Percentiles rank a stretch among this genome's conserved stretches.
These are phyloP conservation scores for Vireo altiloquus DNA, from an alignment of 2,113 vertebrate species.

Conservation along the genomic window DNA sequence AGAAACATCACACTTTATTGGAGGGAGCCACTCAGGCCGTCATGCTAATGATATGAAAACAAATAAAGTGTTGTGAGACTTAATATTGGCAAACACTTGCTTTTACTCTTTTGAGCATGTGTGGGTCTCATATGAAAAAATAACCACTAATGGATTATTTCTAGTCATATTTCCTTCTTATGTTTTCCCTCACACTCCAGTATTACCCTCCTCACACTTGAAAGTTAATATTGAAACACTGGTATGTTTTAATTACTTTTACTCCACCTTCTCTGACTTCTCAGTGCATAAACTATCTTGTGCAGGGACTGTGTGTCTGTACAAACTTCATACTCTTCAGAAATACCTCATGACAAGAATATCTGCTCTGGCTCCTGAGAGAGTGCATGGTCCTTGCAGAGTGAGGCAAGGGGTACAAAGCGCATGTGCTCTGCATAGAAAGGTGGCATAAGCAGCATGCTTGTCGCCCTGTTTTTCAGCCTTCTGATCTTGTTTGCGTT, in stretches of 20 bases:
- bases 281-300: neutral
- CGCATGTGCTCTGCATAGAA: neutral
- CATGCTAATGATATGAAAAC: neutral
- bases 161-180: neutral
- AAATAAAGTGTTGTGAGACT: neutral
- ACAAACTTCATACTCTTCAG: neutral
- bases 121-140: neutral
- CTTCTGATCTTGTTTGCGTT: no score
- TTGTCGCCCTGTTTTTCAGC: no score
- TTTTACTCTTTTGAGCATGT: neutral
- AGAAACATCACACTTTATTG: neutral
- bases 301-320: no score
- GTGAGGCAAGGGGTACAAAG: neutral
- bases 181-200: neutral
- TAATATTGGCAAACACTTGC: neutral
- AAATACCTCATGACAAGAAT: neutral
- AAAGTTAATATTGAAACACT: neutral
- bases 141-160: neutral
- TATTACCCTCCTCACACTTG: neutral
- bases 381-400: neutral
- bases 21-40: neutral
- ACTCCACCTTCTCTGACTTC: neutral
- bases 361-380: neutral
- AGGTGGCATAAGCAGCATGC: neutral
- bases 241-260: neutral